phyloP scores from a whole-genome alignment of 2,113 vertebrate genomes.

The Kryptolebias marmoratus region DNA sequence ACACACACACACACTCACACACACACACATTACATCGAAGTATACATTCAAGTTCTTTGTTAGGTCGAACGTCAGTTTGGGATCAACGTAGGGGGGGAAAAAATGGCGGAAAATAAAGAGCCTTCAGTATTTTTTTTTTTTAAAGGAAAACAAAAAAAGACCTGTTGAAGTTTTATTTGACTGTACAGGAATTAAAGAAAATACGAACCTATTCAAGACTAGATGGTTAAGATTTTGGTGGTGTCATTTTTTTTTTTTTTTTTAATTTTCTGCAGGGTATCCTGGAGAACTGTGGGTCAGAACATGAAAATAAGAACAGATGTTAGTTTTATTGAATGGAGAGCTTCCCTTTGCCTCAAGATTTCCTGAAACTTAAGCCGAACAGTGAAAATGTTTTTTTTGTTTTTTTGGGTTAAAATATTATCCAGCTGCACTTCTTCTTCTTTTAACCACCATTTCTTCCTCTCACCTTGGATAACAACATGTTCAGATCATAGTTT shows the following conservation, averaged over 20 bases:
- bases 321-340: conserved; percentile 38
- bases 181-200: conserved; percentile 82
- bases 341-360: conserved; percentile 27
- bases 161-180: conserved; percentile 78
- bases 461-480: conserved; percentile 38
- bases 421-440: conserved; percentile 42
- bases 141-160: conserved; percentile 75
- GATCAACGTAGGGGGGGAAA: conserved; percentile 61
- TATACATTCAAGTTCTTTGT: conserved; percentile 85
- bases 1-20: conserved; percentile 1
- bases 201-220: conserved; percentile 77
- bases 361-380: conserved; percentile 40
- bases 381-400: conserved; percentile 39
- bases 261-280: conserved; percentile 77
- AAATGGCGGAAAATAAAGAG: conserved; percentile 75
- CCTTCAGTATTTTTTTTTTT: conserved; percentile 81
- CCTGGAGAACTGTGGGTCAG: conserved; percentile 61
- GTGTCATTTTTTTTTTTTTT: conserved; percentile 86
- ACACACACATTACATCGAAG: conserved; percentile 45
- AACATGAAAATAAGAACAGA: conserved; percentile 45
- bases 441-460: conserved; percentile 40
- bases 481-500: conserved; percentile 51
- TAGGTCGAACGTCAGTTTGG: conserved; percentile 69
- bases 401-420: conserved; percentile 47
- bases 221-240: conserved; percentile 88